A percentile compares a stretch with the other conserved stretches of the same genome.
Evolutionary conservation across 1,140 invertebrate genomes (phyloP).

Genomic region (Rhynchophorus ferrugineus): DNA sequence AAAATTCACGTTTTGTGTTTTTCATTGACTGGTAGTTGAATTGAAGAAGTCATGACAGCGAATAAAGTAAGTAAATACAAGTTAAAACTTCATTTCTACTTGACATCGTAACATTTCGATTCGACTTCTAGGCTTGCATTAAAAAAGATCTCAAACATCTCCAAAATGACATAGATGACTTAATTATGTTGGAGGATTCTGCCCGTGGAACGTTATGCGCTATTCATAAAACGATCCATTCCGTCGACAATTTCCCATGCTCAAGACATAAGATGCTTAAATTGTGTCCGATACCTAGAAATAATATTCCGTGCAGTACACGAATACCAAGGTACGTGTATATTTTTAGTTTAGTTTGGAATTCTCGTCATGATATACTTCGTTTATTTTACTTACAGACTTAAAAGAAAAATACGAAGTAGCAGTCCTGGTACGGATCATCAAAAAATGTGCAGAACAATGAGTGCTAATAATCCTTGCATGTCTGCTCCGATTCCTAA

Average conservation of each 20-base stretch:
- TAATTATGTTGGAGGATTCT: conserved; percentile 19
- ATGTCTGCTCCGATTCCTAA: not conserved
- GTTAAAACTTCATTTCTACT: no score
- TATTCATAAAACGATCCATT: conserved; percentile 17
- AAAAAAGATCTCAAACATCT: conserved; percentile 3
- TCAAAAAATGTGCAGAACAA: conserved; percentile 2
- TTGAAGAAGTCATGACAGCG: not conserved
- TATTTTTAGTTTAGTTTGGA: no score
- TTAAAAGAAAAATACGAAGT: conserved; percentile 12
- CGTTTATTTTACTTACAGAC: no score
- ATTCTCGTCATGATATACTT: no score
- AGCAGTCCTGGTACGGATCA: conserved; percentile 2
- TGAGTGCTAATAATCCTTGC: conserved; percentile 6
- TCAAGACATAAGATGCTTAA: conserved; percentile 15
- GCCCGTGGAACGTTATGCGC: conserved; percentile 15
- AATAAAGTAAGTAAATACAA: not conserved
- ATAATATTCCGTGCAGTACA: not conserved
- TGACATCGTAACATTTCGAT: no score
- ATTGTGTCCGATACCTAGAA: conserved; percentile 7
- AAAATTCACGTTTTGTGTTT: no score
- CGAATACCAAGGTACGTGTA: conserved; percentile 4
- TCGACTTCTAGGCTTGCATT: conserved; percentile 2
- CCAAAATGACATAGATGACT: conserved; percentile 13
- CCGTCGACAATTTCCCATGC: conserved; percentile 15
- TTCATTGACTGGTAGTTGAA: no score